Evolutionary conservation across 2,888 invertebrate species (phyloP), one percentile per base, ranked within the genome.

Genomic region (Heliconius cydno): DNA sequence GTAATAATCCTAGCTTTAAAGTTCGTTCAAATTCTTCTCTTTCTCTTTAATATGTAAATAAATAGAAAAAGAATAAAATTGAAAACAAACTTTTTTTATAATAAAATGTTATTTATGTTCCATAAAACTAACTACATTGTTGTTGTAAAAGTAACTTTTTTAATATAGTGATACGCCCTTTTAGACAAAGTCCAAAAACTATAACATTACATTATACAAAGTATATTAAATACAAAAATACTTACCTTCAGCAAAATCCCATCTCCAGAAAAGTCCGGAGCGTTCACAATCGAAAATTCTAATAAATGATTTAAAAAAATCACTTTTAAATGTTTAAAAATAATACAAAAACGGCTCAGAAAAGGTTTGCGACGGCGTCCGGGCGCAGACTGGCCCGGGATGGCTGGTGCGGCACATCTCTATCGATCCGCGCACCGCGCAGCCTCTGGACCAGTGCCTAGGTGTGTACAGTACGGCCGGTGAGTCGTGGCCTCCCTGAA

Each of bases 341-440:
- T 83, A 79, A 77, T 82, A 84, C 75, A 84, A 83, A 84, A 84
- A 83, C 82, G 82, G 80, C 75, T 83, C 81, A 79, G 83, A 82
- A 84, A 82, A 81, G 83, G 84, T 72, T 83, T 74, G 84, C 82
- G 80, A 68, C 83, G 84, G 79, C 83, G 86, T 83, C 86, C 88
- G 87, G 86, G 90, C 88, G 88, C 89, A 88, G 87, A 86, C 86
- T 86, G 85, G 83, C 83, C 84, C 82, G 84, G 86, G 81, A 88
- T 88, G 88, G 86, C 86, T 85, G 87, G 84, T 86, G 89, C 86
- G 85, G 86, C 52, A 83, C 85, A 83, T 85, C 85, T 86, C 84
- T 91, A 93, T 93, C 88, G 93, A 93, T 93, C 91, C 86, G 77
- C 83, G 85, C 85, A 87, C 80, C 88, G 92, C 93, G 93, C 93